phyloP scores from a whole-genome alignment of 2,113 vertebrate species.

The Sterna hirundo region DNA sequence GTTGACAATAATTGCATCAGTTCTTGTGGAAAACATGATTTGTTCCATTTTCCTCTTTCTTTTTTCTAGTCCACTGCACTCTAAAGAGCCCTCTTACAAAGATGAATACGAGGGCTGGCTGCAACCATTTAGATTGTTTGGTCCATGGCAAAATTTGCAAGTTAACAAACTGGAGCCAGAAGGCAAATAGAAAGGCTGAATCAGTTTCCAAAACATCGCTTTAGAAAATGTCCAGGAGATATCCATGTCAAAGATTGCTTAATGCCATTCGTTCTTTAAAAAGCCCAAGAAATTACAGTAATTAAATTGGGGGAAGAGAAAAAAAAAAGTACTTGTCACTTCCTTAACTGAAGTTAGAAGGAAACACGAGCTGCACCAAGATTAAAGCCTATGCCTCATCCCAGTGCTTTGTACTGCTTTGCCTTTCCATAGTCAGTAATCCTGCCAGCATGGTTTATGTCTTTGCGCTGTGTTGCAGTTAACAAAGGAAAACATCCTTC shows the following conservation, averaged over 20 bases:
- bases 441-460: neutral
- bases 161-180: slow-evolving; percentile 11
- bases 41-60: slow-evolving; percentile 30
- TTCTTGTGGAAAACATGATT: slow-evolving; percentile 60
- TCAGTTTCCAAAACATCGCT: neutral
- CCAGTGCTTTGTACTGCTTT: neutral
- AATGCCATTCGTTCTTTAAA: neutral
- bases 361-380: neutral
- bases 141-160: neutral
- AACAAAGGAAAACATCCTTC: neutral
- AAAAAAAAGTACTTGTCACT: neutral
- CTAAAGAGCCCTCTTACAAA: slow-evolving; percentile 1
- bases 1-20: slow-evolving; percentile 58
- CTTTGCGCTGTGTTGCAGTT: neutral
- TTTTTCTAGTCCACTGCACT: slow-evolving; percentile 34
- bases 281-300: neutral
- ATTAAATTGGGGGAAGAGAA: neutral
- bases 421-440: neutral
- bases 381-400: neutral
- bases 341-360: neutral
- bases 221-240: neutral
- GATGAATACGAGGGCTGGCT: neutral
- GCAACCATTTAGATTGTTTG: neutral
- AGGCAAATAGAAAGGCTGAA: neutral
- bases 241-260: neutral